Base-by-base conservation (phyloP, 2,888 invertebrate species). In the Amblyteles armatorius region DNA sequence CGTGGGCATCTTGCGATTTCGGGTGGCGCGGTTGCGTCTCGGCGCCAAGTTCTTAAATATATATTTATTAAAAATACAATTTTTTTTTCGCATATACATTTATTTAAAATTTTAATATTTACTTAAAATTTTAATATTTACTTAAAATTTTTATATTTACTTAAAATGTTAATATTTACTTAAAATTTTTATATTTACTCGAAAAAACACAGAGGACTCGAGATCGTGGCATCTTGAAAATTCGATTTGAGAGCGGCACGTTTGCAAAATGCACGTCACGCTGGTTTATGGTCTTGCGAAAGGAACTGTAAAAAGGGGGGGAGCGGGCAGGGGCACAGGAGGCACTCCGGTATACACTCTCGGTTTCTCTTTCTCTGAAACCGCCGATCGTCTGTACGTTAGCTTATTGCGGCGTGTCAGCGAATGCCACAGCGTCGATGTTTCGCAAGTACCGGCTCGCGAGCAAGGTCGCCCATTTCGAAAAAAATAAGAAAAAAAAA, bases 221-320 rank as follows among this genome's bases (percentile, higher is more conserved):
- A 67, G 36, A 71, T 72, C 71, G 57, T 87, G 88, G 88, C 89
- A 90, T 89, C 86, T 89, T 88, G 86, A 81, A 86, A 87, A 88
- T 88, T 88, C 86, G 87, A 88, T 87, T 88, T 87, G 86, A 69
- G 74, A 86, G 86, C 86, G 83, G 48, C 36, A 67, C 76, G 71
- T 79, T 78, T 78, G 89, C 88, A 86, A 89, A 89, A 89, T 87
- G 86, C 87, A 88, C 86, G 86, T 81, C 78, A 82, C 84, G 84
- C 86, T 84, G 80, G 68, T 88, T 88, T 86, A 85, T 82, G 57
- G 72, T 86, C 84, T 90, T 88, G 86, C 87, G 85, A 88, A 88
- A 87, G 79, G 65, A 84, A 73, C 76, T 69, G 81, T 71, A 52
- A 40, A 40, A 44, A 48, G 72, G 67, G 57, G 57, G 71, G 19